Evolutionary conservation across 2,888 invertebrate species (phyloP).

Genomic region (Electrophaes corylata): DNA sequence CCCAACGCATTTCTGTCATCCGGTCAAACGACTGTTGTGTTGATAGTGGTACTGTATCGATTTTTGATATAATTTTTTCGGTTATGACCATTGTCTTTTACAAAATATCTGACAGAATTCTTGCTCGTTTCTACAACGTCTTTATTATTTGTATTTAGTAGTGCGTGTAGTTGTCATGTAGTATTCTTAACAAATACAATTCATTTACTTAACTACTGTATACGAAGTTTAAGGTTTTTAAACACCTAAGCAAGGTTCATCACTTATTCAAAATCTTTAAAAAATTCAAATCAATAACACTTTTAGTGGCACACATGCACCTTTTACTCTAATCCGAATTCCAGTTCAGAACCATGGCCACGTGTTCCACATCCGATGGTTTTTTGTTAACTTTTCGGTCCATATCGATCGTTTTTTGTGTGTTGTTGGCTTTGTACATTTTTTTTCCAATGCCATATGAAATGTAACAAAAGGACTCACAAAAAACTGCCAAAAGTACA

Average conservation of each 20-base stretch:
- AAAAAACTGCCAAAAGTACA: conserved; percentile 39
- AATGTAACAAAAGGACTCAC: conserved; percentile 50
- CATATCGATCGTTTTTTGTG: conserved; percentile 52
- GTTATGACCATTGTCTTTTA: conserved; percentile 30
- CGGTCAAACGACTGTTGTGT: conserved; percentile 65
- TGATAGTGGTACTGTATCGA: conserved; percentile 65
- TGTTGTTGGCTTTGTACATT: conserved; percentile 47
- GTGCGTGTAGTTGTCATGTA: neutral
- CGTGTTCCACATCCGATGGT: conserved; percentile 55
- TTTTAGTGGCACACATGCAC: conserved; percentile 22
- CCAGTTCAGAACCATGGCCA: conserved; percentile 47
- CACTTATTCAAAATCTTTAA: neutral
- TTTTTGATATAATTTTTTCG: conserved; percentile 50
- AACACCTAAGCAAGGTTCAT: too few species aligned
- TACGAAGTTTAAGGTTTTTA: neutral
- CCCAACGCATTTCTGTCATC: conserved; percentile 69
- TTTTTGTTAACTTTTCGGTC: conserved; percentile 45
- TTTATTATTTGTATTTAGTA: neutral
- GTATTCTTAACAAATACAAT: neutral
- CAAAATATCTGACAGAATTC: neutral
- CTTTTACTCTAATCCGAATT: conserved; percentile 38
- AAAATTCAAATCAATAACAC: neutral
- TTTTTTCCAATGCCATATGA: conserved; percentile 52
- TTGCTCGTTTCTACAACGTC: neutral
- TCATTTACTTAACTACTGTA: neutral